Evolutionary conservation across 2,113 vertebrate species (phyloP), one percentile per base, ranked within the genome.

Genomic region (Romanogobio albipinnatus): DNA sequence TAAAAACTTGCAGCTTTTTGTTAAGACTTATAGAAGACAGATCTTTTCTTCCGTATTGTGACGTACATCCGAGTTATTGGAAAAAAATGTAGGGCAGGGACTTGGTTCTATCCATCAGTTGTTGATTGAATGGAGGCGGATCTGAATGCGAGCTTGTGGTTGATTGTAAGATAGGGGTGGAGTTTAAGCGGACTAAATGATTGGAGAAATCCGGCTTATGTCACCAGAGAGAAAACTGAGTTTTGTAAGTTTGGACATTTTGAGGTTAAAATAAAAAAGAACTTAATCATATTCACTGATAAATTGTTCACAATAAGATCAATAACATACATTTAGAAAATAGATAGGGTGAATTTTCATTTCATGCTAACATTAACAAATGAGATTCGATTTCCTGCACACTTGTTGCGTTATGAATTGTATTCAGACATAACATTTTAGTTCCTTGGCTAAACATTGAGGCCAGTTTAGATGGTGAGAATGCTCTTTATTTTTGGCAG

Each of bases 401-500:
- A 70, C 33, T 70, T 70, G 19, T 22, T 70, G 17, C 36, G 1
- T 70, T 70, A 22, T 36, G 33, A 43, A 11, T 43, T 22, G 36
- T 22, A 43, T 43, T 43, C 19, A 71, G 9, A 43, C 19, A 70
- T 56, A 56, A 56, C 53, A 43, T 5, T 45, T 26, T 0, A 26
- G n/a, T n/a, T 45, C 13, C 68, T 53, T 24, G 2, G 24, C 51
- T 58, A 15, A 59, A 64, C n/a, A 78, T 26, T 36, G 6, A 71
- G n/a, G 45, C 29, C 11, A 83, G 51, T 75, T 62, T 29, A 83
- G 47, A 10, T 59, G 76, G 58, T 85, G 64, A 81, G 79, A 83
- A 74, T 58, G n/a, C 10, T 17, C 45, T 85, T 59, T 24, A 78
- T 19, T 17, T 39, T 59, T 83, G 80, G 76, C 62, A 29, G 5